Evolutionary conservation across 1,140 invertebrate genomes (phyloP).

Genomic region (Drosophila nasuta): DNA sequence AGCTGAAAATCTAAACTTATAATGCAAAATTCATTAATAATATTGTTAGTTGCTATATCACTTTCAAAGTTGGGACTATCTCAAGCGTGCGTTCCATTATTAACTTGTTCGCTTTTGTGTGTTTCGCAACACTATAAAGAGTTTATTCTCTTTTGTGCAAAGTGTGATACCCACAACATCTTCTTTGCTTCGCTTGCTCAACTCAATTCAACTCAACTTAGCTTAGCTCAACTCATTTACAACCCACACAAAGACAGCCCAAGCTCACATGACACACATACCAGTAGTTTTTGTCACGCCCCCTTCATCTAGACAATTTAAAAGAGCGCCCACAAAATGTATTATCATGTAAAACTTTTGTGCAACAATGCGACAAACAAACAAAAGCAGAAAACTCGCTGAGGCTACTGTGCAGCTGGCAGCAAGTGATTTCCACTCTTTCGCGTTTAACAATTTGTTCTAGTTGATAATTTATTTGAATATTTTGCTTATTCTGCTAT

Average conservation of each 20-base stretch:
- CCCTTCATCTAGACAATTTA: background rate
- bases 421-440: slow-evolving; percentile 11
- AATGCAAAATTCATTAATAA: slow-evolving; percentile 7
- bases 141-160: slow-evolving; percentile 5
- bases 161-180: slow-evolving; percentile 28
- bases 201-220: slow-evolving; percentile 14
- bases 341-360: slow-evolving; percentile 80
- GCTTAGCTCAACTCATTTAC: slow-evolving; percentile 17
- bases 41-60: slow-evolving; percentile 14
- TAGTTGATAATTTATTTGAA: slow-evolving; percentile 82
- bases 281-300: slow-evolving; percentile 29
- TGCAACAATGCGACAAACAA: slow-evolving; percentile 63
- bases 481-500: slow-evolving; percentile 78
- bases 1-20: background rate
- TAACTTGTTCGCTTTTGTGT: slow-evolving; percentile 39
- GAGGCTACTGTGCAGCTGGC: slow-evolving; percentile 70
- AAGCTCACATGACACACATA: slow-evolving; percentile 52
- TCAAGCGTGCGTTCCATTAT: slow-evolving; percentile 14
- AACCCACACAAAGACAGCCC: slow-evolving; percentile 8
- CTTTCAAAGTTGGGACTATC: slow-evolving; percentile 15
- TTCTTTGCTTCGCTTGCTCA: slow-evolving; percentile 34
- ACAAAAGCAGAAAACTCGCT: slow-evolving; percentile 57
- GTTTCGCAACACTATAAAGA: slow-evolving; percentile 16
- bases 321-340: slow-evolving; percentile 50
- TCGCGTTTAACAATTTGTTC: slow-evolving; percentile 59